Conservation (phyloP, 2,113 vertebrate genomes). For the Odocoileus virginianus region DNA sequence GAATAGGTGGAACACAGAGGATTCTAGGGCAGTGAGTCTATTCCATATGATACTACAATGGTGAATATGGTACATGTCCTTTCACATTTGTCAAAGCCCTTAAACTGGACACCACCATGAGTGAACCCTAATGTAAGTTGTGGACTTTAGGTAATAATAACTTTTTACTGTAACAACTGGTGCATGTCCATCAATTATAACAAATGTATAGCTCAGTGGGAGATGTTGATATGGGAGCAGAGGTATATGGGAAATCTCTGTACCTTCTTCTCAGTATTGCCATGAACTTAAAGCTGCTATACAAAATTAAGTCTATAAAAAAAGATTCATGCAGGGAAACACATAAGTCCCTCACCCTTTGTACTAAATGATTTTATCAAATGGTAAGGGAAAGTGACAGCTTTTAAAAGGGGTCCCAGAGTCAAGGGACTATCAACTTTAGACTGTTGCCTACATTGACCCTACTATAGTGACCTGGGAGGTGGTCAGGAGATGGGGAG, state of each 20-base stretch:
- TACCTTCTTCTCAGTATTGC: background rate
- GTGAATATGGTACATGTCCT: background rate
- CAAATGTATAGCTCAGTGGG: background rate
- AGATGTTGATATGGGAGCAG: background rate
- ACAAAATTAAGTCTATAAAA: background rate
- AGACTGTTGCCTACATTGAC: background rate
- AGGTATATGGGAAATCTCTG: background rate
- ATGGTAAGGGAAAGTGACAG: background rate
- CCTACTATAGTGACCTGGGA: background rate
- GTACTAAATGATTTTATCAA: background rate
- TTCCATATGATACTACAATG: background rate
- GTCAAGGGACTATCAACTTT: background rate
- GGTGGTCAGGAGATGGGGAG: background rate
- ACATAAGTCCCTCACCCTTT: background rate
- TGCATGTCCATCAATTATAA: background rate
- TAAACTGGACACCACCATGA: background rate
- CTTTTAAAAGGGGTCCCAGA: background rate
- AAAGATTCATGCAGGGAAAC: background rate
- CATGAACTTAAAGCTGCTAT: background rate
- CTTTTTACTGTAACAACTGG: background rate
- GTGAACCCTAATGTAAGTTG: background rate
- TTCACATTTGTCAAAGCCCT: background rate
- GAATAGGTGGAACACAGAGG: background rate
- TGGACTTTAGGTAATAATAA: background rate
- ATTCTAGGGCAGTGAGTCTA: background rate